These are phyloP conservation scores for Anabas testudineus DNA, from an alignment of 2,797 vertebrate species.

Conservation along the genomic window DNA sequence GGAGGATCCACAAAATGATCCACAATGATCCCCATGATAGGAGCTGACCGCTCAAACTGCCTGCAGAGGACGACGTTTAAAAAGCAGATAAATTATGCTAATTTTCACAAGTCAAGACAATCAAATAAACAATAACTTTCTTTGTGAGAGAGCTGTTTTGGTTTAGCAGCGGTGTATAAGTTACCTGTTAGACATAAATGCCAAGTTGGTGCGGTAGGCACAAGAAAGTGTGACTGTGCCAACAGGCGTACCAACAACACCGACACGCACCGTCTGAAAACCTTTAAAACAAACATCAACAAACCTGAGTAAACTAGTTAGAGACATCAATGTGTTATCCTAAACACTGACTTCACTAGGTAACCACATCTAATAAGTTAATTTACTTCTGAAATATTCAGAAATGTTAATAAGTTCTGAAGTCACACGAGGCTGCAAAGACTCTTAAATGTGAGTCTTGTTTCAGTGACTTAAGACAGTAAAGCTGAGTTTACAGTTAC, in stretches of 20 bases:
- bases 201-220: conserved; percentile 97
- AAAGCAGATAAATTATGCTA: background rate
- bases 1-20: conserved; percentile 99
- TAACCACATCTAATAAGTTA: too few species aligned
- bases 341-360: too few species aligned
- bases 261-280: conserved; percentile 97
- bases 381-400: too few species aligned
- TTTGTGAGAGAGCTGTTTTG: background rate
- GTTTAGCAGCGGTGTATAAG: background rate
- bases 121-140: background rate
- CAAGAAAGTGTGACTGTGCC: conserved; percentile 97
- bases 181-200: conserved; percentile 98
- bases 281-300: conserved; percentile 77
- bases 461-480: background rate
- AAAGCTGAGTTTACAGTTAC: conserved; percentile 71
- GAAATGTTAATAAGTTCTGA: too few species aligned
- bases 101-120: background rate
- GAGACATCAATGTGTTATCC: too few species aligned
- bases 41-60: conserved; percentile 95
- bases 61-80: conserved; percentile 75
- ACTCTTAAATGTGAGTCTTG: too few species aligned
- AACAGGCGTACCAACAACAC: conserved; percentile 95
- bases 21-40: conserved; percentile 99
- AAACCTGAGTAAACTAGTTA: background rate
- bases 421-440: too few species aligned